phyloP scores from a whole-genome alignment of 2,797 vertebrate genomes.

The Malacoraja senta region DNA sequence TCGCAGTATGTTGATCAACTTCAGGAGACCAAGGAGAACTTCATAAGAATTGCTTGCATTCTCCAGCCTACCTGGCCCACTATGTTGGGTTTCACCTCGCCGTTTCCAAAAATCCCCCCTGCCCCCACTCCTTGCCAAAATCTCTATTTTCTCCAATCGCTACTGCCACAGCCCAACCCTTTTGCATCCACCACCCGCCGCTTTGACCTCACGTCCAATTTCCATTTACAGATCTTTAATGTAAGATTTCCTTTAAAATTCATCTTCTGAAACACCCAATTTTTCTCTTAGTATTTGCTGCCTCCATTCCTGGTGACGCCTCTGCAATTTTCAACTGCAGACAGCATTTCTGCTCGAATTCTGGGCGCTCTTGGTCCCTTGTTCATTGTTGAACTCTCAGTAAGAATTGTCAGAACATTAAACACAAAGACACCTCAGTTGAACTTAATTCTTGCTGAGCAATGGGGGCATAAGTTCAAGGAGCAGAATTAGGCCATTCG shows the following conservation, averaged over 20 bases:
- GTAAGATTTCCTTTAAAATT: background rate
- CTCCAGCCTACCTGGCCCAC: too few relatives aligned
- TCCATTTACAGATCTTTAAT: background rate
- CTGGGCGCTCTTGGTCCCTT: background rate
- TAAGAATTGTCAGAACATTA: background rate
- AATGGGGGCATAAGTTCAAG: background rate
- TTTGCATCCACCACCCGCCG: background rate
- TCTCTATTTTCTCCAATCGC: background rate
- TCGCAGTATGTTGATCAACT: too few relatives aligned
- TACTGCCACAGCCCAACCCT: background rate
- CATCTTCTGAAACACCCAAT: background rate
- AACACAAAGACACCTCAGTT: background rate
- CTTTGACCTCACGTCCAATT: background rate
- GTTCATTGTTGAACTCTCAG: background rate
- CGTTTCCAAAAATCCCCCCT: background rate
- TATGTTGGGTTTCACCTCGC: too few relatives aligned
- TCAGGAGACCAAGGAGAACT: background rate
- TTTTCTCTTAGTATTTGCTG: background rate
- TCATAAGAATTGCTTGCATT: background rate
- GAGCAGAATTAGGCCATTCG: too few relatives aligned
- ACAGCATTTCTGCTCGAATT: background rate
- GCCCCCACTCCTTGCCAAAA: background rate
- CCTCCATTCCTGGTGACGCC: background rate
- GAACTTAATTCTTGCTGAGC: background rate
- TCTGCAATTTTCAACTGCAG: background rate